A percentile compares a stretch with the other conserved stretches of the same genome.
Conservation (phyloP, 2,113 vertebrate genomes). For the Indri indri region DNA sequence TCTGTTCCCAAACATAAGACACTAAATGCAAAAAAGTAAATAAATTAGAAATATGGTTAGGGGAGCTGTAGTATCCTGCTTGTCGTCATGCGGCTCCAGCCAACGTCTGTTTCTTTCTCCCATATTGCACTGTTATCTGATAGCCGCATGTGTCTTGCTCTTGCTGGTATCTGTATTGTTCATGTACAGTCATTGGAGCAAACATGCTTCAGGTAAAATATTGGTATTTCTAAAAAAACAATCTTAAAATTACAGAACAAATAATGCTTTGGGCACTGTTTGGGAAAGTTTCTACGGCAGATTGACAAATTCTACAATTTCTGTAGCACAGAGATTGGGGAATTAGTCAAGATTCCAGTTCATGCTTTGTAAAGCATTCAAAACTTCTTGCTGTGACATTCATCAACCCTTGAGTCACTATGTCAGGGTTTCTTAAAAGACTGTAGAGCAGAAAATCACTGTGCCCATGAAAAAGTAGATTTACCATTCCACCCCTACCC, state of each 20-base stretch:
- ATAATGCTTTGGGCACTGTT: slow-evolving; percentile 48
- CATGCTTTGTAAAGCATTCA: slow-evolving; percentile 30
- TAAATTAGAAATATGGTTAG: background rate
- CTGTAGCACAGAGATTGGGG: slow-evolving; percentile 8
- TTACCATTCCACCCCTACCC: background rate
- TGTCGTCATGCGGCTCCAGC: background rate
- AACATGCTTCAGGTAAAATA: slow-evolving; percentile 48
- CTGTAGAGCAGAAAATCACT: slow-evolving; percentile 22
- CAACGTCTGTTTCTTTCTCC: background rate
- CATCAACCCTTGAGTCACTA: background rate
- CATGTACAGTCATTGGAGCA: background rate
- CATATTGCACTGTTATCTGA: background rate
- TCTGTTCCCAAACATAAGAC: background rate
- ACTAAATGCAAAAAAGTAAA: background rate
- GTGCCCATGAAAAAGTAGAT: background rate
- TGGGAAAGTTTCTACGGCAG: slow-evolving; percentile 44
- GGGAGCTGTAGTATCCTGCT: background rate
- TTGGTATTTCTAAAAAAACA: slow-evolving; percentile 34
- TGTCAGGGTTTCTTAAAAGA: slow-evolving; percentile 43
- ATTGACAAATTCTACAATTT: slow-evolving; percentile 60
- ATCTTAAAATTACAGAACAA: slow-evolving; percentile 58
- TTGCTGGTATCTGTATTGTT: background rate
- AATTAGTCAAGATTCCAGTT: slow-evolving; percentile 40
- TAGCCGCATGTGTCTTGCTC: background rate
- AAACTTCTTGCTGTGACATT: slow-evolving; percentile 31